These are phyloP conservation scores for Felis chaus DNA, from an alignment of 2,113 vertebrate genomes.

Conservation along the genomic window DNA sequence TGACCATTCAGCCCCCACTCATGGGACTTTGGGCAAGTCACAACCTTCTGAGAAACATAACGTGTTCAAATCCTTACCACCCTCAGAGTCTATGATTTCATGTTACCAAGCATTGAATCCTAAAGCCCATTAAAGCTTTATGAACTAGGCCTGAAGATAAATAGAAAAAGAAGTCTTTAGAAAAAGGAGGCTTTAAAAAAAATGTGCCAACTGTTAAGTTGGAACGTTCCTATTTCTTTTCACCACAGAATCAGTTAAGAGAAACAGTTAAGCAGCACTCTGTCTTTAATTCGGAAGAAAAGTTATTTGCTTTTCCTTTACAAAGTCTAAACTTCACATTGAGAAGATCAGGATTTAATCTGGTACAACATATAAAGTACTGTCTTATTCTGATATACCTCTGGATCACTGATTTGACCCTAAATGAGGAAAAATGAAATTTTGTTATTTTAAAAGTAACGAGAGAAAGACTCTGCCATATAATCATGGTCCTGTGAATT, in stretches of 20 bases:
- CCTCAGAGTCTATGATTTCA: not conserved
- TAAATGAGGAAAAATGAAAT: constrained; percentile 32
- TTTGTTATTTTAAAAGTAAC: constrained; percentile 45
- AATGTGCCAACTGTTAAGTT: not conserved
- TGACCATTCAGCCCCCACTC: not conserved
- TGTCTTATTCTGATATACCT: not conserved
- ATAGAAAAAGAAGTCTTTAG: not conserved
- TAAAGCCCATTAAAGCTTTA: not conserved
- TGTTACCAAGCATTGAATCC: not conserved
- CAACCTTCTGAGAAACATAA: not conserved
- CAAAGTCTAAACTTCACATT: not conserved
- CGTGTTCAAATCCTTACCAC: not conserved
- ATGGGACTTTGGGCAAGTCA: not conserved
- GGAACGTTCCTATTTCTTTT: constrained; percentile 31
- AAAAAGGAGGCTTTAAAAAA: not conserved
- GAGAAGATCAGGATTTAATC: constrained; percentile 8
- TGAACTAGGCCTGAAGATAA: constrained; percentile 29
- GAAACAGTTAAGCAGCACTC: constrained; percentile 23
- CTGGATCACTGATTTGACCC: constrained; percentile 5
- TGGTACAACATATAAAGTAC: not conserved
- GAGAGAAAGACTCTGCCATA: not conserved
- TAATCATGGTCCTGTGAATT: constrained; percentile 5
- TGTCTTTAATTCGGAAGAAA: constrained; percentile 5
- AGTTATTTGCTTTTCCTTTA: not conserved
- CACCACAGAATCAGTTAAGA: constrained; percentile 8